phyloP scores from a whole-genome alignment of 2,888 invertebrate genomes.

The Limulus polyphemus region DNA sequence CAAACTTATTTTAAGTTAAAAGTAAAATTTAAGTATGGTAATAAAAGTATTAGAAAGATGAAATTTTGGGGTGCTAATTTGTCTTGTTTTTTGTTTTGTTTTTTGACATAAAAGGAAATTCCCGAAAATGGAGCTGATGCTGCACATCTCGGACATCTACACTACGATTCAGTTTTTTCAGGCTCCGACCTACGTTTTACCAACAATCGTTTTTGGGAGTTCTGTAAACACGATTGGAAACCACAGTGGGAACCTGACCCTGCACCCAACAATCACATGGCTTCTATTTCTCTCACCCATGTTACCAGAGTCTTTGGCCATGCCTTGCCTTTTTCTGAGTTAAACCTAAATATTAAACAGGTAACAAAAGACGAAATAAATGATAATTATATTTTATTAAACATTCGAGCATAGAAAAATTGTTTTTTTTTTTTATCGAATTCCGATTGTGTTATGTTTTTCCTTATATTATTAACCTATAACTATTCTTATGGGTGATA shows the following conservation, averaged over 20 bases:
- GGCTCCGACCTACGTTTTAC: slow-evolving; percentile 37
- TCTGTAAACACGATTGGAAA: slow-evolving; percentile 49
- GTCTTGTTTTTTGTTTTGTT: no score
- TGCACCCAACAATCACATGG: slow-evolving; percentile 47
- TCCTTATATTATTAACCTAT: no score
- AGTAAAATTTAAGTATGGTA: no score
- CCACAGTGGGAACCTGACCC: slow-evolving; percentile 46
- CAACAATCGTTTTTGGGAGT: slow-evolving; percentile 35
- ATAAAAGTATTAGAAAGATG: background rate
- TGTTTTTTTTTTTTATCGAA: no score
- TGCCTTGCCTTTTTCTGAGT: slow-evolving; percentile 43
- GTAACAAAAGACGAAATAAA: slow-evolving; percentile 35
- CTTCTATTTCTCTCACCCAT: slow-evolving; percentile 51
- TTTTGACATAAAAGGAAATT: slow-evolving; percentile 50
- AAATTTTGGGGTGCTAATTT: background rate
- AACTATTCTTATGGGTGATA: no score
- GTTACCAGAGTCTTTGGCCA: slow-evolving; percentile 47
- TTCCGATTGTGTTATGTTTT: no score
- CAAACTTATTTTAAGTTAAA: no score
- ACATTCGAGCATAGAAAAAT: no score
- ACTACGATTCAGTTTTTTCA: slow-evolving; percentile 48
- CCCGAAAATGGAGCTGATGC: slow-evolving; percentile 82
- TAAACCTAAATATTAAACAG: slow-evolving; percentile 54
- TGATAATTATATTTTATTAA: no score
- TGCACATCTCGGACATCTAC: slow-evolving; percentile 63